A percentile compares a stretch with the other conserved stretches of the same genome.
Conservation (phyloP, 2,888 invertebrate genomes). For the Cinara cedri region DNA sequence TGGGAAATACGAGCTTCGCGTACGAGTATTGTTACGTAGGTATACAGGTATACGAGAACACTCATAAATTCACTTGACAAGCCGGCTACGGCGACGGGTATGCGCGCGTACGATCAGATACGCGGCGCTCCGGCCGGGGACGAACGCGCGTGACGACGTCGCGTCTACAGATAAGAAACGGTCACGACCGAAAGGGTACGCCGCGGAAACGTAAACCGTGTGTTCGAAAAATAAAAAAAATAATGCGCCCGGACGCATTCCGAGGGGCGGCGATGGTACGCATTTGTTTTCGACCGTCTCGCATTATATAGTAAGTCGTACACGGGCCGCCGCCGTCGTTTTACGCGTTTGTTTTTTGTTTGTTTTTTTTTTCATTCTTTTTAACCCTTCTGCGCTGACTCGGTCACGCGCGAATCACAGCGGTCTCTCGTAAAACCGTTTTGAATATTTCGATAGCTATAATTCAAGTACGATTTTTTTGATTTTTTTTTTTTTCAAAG, state of each 20-base stretch:
- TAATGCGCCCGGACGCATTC: constrained; percentile 30
- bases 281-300: constrained; percentile 44
- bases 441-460: too few relatives aligned
- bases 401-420: too few relatives aligned
- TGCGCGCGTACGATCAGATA: constrained; percentile 44
- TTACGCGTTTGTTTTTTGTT: too few relatives aligned
- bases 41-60: neutral
- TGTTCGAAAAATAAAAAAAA: constrained; percentile 11
- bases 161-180: constrained; percentile 48
- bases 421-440: too few relatives aligned
- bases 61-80: constrained; percentile 47
- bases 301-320: too few relatives aligned
- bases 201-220: constrained; percentile 18
- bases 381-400: too few relatives aligned
- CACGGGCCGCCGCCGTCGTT: too few relatives aligned
- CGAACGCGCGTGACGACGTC: constrained; percentile 39
- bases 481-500: too few relatives aligned
- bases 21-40: neutral
- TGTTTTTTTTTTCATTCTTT: too few relatives aligned
- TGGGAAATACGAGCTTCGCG: constrained; percentile 32
- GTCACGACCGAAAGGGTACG: constrained; percentile 45
- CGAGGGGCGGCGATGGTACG: constrained; percentile 6
- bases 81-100: too few relatives aligned
- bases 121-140: constrained; percentile 5
- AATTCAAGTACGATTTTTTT: too few relatives aligned